A percentile compares a stretch with the other conserved stretches of the same genome.
phyloP scores from a whole-genome alignment of 1,140 invertebrate species.

The Vollenhovia emeryi region DNA sequence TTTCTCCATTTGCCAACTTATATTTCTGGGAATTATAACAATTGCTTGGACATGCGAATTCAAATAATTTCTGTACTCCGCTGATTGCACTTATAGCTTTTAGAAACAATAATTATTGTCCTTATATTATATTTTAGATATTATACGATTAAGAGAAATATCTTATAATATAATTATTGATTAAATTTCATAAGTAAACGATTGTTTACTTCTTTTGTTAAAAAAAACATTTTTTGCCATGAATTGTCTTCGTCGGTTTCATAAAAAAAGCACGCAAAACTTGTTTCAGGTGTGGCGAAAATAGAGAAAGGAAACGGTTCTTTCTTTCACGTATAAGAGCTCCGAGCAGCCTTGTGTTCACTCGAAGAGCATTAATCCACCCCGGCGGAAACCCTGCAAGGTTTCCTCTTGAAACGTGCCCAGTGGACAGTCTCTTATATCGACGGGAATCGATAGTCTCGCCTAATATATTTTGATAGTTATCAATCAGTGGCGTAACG shows the following conservation, averaged over 20 bases:
- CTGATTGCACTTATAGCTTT: neutral
- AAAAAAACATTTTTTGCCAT: neutral
- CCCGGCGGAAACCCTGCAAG: constrained; percentile 76
- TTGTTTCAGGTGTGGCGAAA: constrained; percentile 1
- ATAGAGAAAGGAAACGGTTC: neutral
- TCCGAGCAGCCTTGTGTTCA: constrained; percentile 61
- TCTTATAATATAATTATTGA: neutral
- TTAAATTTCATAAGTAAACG: neutral
- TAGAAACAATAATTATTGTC: neutral
- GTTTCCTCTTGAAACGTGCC: constrained; percentile 75
- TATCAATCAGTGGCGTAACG: too few relatives aligned
- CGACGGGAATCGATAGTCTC: constrained; percentile 71
- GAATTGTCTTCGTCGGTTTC: neutral
- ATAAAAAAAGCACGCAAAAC: too few relatives aligned
- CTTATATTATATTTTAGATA: neutral
- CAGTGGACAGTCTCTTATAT: constrained; percentile 70
- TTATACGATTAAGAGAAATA: neutral
- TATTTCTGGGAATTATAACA: neutral
- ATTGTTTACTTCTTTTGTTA: neutral
- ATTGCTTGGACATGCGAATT: neutral
- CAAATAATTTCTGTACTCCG: neutral
- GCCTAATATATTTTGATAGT: too few relatives aligned
- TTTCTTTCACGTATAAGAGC: constrained; percentile 20
- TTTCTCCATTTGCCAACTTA: neutral
- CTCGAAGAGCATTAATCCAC: constrained; percentile 77